A percentile compares a stretch with the other conserved stretches of the same genome.
These are phyloP conservation scores for Sylvilagus floridanus DNA, from an alignment of 2,797 vertebrate genomes.

Conservation along the genomic window DNA sequence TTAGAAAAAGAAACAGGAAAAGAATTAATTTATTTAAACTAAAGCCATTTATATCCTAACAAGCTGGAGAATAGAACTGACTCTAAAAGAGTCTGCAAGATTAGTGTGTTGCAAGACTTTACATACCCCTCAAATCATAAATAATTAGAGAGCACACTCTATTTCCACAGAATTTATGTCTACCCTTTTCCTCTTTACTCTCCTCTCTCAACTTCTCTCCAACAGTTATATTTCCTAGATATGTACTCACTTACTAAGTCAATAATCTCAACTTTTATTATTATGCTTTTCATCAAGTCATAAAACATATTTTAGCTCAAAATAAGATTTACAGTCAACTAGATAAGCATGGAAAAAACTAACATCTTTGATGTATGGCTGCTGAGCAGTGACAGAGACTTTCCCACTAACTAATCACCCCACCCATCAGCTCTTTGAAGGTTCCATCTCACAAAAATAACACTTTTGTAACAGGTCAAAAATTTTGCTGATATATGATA, in stretches of 20 bases:
- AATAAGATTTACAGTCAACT: neutral
- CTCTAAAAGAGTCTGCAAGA: neutral
- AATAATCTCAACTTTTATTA: slow-evolving; percentile 7
- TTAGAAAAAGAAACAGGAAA: neutral
- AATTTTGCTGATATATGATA: neutral
- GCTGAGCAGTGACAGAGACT: neutral
- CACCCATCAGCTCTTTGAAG: neutral
- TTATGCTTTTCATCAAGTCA: neutral
- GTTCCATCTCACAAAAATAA: neutral
- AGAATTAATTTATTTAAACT: neutral
- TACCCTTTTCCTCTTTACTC: neutral
- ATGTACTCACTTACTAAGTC: neutral
- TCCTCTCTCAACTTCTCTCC: neutral
- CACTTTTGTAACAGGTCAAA: neutral
- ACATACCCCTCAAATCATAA: neutral
- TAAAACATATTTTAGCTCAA: slow-evolving; percentile 18
- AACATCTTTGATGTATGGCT: neutral
- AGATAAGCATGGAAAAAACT: neutral
- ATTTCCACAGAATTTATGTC: neutral
- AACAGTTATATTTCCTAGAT: neutral
- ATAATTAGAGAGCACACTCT: neutral
- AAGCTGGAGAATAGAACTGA: neutral
- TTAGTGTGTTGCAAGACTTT: neutral
- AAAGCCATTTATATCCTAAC: neutral
- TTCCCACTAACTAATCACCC: neutral